These are phyloP conservation scores for Meloidogyne exigua DNA, from an alignment of 1,140 invertebrate species.

Conservation along the genomic window DNA sequence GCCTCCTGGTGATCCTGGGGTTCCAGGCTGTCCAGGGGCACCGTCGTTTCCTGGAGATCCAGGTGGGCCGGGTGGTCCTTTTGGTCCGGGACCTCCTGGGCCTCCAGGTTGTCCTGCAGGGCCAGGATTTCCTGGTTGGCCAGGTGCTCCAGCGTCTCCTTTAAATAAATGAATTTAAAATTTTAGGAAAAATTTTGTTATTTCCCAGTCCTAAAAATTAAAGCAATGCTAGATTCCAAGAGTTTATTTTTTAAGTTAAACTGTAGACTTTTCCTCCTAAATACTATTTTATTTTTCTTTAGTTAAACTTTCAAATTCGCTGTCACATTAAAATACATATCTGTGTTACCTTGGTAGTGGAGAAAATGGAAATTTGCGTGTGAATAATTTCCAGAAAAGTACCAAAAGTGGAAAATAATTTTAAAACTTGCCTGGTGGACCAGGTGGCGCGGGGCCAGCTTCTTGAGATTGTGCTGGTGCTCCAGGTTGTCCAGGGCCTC, in stretches of 20 bases:
- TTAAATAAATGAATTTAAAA: not conserved
- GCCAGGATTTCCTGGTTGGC: slow-evolving; percentile 34
- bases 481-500: slow-evolving; percentile 45
- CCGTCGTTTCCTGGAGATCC: slow-evolving; percentile 49
- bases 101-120: slow-evolving; percentile 43
- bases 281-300: too few species aligned
- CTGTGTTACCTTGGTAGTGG: too few species aligned
- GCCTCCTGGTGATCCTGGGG: slow-evolving; percentile 37
- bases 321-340: too few species aligned
- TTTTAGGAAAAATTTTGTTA: too few species aligned
- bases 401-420: not conserved
- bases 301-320: too few species aligned
- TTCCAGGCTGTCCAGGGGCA: slow-evolving; percentile 45
- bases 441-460: slow-evolving; percentile 35
- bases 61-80: slow-evolving; percentile 42
- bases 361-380: too few species aligned
- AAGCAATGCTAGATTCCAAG: too few species aligned
- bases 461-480: slow-evolving; percentile 48
- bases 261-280: not conserved
- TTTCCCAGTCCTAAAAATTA: too few species aligned
- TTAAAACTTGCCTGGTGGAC: slow-evolving; percentile 8
- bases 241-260: not conserved
- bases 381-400: too few species aligned
- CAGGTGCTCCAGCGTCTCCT: slow-evolving; percentile 34
- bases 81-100: slow-evolving; percentile 36